A percentile compares a stretch with the other conserved stretches of the same genome.
Conservation (phyloP, 2,888 invertebrate species). For the Imbricaverruca yamaguchii region DNA sequence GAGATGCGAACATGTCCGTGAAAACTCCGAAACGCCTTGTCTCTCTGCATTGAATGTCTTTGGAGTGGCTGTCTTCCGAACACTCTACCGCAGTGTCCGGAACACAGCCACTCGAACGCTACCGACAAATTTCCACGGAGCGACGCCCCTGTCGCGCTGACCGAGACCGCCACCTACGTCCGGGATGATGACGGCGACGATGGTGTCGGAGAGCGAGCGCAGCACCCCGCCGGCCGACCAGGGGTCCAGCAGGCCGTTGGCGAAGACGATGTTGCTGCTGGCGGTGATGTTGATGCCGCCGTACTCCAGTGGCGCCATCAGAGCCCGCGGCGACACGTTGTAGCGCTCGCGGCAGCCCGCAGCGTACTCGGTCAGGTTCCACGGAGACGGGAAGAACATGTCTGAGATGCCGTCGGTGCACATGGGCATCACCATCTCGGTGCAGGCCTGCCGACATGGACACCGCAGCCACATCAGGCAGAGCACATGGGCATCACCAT, state of each 20-base stretch:
- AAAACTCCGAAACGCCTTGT: too few relatives aligned
- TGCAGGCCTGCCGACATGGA: conserved; percentile 59
- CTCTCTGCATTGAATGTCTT: too few relatives aligned
- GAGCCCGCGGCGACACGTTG: conserved; percentile 57
- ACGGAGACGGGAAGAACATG: conserved; percentile 70
- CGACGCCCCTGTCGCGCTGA: too few relatives aligned
- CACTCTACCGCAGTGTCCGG: too few relatives aligned
- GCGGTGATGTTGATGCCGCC: conserved; percentile 65
- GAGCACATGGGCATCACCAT: conserved; percentile 94
- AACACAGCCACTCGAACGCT: too few relatives aligned
- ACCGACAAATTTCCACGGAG: too few relatives aligned
- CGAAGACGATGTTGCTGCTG: conserved; percentile 57
- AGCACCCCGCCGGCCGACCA: conserved; percentile 81
- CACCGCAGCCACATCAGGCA: too few relatives aligned
- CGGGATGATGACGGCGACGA: conserved; percentile 63
- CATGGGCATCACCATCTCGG: conserved; percentile 95
- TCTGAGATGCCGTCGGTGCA: conserved; percentile 67
- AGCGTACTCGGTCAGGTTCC: conserved; percentile 61
- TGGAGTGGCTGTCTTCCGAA: too few relatives aligned
- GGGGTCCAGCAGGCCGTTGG: conserved; percentile 78
- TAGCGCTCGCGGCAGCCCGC: conserved; percentile 61
- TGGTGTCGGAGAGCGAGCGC: conserved; percentile 55
- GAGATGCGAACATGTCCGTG: too few relatives aligned
- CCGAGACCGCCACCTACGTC: conserved; percentile 42
- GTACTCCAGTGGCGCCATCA: conserved; percentile 64